Evolutionary conservation across 1,140 invertebrate species (phyloP), one percentile per base, ranked within the genome.

Genomic region (Trichonephila inaurata): DNA sequence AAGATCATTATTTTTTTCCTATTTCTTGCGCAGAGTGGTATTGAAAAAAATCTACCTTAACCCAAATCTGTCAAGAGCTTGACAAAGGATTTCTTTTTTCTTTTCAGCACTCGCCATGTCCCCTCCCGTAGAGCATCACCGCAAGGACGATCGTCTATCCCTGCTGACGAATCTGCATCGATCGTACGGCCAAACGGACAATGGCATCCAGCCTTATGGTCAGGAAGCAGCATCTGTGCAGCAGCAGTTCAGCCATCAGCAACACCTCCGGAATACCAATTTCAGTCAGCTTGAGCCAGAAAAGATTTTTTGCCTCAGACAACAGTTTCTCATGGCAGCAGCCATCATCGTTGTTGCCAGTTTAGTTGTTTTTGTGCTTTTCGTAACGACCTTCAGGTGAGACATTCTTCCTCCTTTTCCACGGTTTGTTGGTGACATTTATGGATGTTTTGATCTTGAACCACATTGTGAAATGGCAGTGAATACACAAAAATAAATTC

Each of bases 351-450:
- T 93, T 58, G 92, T 88, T n/a, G 62, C 66, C 6, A 89, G 92
- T 62, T 82, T 93, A 87, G 92, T 93, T 40, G 51, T 88, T 77
- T 89, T 87, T 18, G 85, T 93, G 69, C 83, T 93, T 40, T 93
- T 93, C 69, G n/a, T 93, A 18, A 93, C 92, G 10, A 88, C 85
- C 5, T 88, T 93, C 51, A 93, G 92, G 92, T 93, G 51, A 93
- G 92, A 51, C 16, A 10, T 21, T 33, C 51, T 51, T 1, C 51
- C 51, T 51, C 1, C 51, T 12, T 51, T 51, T 8, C 10, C 10
- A 12, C 5, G 51, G 10, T 51, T 51, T 51, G 51, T 51, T 51
- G 7, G 7, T 51, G 51, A 10, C 51, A 51, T 7, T 10, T 51
- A 51, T 1, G 51, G 51, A 10, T 51, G 61, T 16, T 16, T 62